Base-by-base conservation (phyloP, 2,888 invertebrate species). In the Stenurella melanura region DNA sequence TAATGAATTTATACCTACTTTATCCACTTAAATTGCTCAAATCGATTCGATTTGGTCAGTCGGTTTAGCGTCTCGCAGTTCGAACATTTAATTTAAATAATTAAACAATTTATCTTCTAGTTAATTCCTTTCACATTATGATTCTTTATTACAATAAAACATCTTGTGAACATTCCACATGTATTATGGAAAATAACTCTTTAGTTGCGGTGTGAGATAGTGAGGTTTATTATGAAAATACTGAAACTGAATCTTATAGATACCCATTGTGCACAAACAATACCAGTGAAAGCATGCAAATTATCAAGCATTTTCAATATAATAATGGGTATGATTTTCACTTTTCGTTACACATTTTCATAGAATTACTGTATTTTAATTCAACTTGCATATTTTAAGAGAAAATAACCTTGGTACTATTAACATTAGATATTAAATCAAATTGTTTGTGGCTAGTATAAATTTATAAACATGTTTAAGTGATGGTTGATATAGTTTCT, bases 31-130 rank as follows among this genome's bases (percentile, higher is more conserved):
- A 67, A 74, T 74, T 74, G 56, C 34, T 63, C 21, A 60, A 76
- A 76, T 76, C 42, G 64, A 76, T 76, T 76, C 76, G 73, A 56
- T 76, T 66, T 64, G 76, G 73, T 69, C 64, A 57, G 69, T 54
- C 63, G 54, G 30, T 67, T 57, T 12, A 54, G 26, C 69, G 63
- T 38, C 74, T 69, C 70, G n/a, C 69, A 64, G 69, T 21, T 21
- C 56, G 17, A 56, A 34, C n/a, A 57, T 64, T 75, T 70, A 19
- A 73, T 73, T 60, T 73, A 57, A 74, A 74, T 69, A 77, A 74
- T 77, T 70, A 34, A 15, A 69, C 54, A 21, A 34, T 77, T 50
- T 50, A 64, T 76, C 73, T 58, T 17, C 18, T 12, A 50, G 18
- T 60, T 63, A 56, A 72, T 69, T 61, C 69, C 61, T 61, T 63